A percentile compares a stretch with the other conserved stretches of the same genome.
Evolutionary conservation across 2,797 vertebrate genomes (phyloP).

Genomic region (Anguilla anguilla): DNA sequence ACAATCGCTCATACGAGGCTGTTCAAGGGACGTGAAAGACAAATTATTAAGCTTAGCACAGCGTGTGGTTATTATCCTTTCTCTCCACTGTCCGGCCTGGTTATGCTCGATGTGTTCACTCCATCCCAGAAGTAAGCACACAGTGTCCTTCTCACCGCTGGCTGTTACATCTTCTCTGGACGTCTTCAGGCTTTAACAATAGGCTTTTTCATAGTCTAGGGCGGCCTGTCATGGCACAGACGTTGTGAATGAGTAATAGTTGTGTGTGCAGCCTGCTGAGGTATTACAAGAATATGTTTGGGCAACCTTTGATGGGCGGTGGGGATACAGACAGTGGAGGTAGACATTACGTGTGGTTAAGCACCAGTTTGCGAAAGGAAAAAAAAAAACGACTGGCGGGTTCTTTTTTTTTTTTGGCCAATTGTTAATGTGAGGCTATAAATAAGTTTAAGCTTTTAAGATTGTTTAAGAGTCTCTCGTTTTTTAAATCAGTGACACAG

Average conservation of each 20-base stretch:
- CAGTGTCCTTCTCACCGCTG: not conserved
- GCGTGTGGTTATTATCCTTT: not conserved
- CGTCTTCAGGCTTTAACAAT: not conserved
- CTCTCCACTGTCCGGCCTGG: not conserved
- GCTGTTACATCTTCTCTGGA: slow-evolving; percentile 4
- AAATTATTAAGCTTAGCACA: not conserved
- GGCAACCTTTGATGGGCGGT: not conserved
- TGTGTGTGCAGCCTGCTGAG: not conserved
- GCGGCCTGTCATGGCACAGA: slow-evolving; percentile 3
- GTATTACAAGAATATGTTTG: slow-evolving; percentile 14
- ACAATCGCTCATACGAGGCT: not conserved
- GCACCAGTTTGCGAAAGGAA: not conserved
- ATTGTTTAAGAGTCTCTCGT: slow-evolving; percentile 33
- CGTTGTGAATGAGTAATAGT: not conserved
- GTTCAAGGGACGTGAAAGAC: not conserved
- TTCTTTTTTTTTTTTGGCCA: not conserved
- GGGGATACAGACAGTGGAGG: slow-evolving; percentile 6
- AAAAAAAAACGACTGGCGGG: not conserved
- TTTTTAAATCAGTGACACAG: slow-evolving; percentile 23
- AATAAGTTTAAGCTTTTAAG: slow-evolving; percentile 34
- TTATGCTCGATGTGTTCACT: not conserved
- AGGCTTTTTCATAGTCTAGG: not conserved
- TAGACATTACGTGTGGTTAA: slow-evolving; percentile 5
- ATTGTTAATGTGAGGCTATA: slow-evolving; percentile 28
- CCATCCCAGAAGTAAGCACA: not conserved